Conservation (phyloP, 2,888 invertebrate genomes). For the Catonia carolina region DNA sequence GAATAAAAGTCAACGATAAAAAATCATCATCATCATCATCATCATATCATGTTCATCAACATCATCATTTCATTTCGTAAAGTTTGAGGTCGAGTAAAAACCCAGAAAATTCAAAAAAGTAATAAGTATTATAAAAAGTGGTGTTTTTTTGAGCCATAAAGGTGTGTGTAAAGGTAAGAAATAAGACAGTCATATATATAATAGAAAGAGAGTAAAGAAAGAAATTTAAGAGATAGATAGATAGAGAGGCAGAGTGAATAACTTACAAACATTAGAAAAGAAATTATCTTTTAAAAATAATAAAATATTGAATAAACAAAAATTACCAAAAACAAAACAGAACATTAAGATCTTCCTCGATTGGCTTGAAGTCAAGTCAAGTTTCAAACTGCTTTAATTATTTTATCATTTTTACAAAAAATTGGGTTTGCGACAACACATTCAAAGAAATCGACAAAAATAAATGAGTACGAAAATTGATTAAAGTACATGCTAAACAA, state of each 20-base stretch:
- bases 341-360: no score
- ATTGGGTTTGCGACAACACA: slow-evolving; percentile 10
- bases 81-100: background rate
- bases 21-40: slow-evolving; percentile 21
- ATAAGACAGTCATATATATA: slow-evolving; percentile 26
- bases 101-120: slow-evolving; percentile 5
- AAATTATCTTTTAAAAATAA: no score
- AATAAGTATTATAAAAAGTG: slow-evolving; percentile 6
- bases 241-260: slow-evolving; percentile 13
- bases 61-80: slow-evolving; percentile 24
- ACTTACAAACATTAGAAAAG: slow-evolving; percentile 5
- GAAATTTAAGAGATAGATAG: slow-evolving; percentile 13
- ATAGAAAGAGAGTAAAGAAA: slow-evolving; percentile 28
- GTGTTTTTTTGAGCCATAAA: slow-evolving; percentile 17
- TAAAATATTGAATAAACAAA: no score
- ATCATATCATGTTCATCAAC: no score
- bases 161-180: slow-evolving; percentile 27
- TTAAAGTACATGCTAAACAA: slow-evolving; percentile 26
- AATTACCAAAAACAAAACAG: no score
- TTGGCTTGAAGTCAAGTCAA: background rate
- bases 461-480: slow-evolving; percentile 18
- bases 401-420: slow-evolving; percentile 1
- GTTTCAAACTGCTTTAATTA: background rate
- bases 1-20: slow-evolving; percentile 25
- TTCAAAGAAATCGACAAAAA: slow-evolving; percentile 32